Evolutionary conservation across 2,113 vertebrate genomes (phyloP).

Genomic region (Irena cyanogastra): DNA sequence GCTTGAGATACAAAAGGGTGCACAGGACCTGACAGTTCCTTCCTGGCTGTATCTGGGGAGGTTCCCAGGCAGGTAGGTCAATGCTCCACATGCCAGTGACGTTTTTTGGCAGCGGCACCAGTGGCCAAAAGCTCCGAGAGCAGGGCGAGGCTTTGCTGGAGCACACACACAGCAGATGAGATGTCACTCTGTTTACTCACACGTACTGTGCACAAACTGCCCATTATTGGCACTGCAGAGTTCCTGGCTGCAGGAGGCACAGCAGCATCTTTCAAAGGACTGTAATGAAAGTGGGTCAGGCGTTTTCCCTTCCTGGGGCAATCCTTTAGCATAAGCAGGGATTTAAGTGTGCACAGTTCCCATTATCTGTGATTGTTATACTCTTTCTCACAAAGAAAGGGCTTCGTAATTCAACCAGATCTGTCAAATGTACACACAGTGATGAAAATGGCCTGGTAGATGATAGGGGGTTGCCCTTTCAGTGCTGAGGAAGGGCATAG

Average conservation of each 20-base stretch:
- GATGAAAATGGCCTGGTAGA: conserved; percentile 32
- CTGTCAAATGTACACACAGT: conserved; percentile 28
- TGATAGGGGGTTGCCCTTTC: conserved; percentile 40
- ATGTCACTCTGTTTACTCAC: conserved; percentile 58
- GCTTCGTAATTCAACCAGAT: conserved; percentile 35
- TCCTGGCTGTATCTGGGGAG: neutral
- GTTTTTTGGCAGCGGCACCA: neutral
- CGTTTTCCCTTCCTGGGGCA: conserved; percentile 47
- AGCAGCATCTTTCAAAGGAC: neutral
- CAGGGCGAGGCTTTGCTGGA: neutral
- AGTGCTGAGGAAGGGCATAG: neutral
- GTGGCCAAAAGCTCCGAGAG: neutral
- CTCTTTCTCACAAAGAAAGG: conserved; percentile 36
- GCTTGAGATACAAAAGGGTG: neutral
- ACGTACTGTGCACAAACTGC: conserved; percentile 47
- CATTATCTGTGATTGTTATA: conserved; percentile 37
- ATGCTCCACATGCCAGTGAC: neutral
- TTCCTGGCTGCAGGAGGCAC: conserved; percentile 39
- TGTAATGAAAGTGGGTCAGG: conserved; percentile 51
- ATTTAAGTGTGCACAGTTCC: conserved; percentile 20
- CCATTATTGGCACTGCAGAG: conserved; percentile 36
- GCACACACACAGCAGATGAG: conserved; percentile 17
- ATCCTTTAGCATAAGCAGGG: conserved; percentile 57
- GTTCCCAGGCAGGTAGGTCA: neutral
- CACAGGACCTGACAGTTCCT: neutral